Conservation (phyloP, 2,113 vertebrate species). For the Rhinolophus ferrumequinum region DNA sequence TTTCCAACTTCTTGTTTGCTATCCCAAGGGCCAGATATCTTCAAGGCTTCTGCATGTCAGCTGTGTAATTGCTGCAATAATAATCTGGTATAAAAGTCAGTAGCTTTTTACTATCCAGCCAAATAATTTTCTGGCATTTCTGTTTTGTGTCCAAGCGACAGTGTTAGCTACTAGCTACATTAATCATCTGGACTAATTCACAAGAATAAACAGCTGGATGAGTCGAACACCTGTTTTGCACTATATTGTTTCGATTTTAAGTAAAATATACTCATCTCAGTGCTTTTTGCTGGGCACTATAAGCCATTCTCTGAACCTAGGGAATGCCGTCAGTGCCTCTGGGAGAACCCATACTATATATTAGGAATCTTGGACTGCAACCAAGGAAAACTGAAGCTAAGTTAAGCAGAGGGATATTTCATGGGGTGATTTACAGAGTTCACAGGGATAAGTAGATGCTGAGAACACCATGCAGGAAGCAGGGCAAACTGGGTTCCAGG, state of each 20-base stretch:
- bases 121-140: constrained; percentile 53
- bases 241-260: constrained; percentile 51
- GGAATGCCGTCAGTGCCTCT: neutral
- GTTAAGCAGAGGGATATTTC: neutral
- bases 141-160: constrained; percentile 56
- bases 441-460: neutral
- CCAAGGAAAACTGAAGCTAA: neutral
- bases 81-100: constrained; percentile 55
- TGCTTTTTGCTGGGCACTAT: neutral
- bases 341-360: neutral
- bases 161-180: constrained; percentile 60
- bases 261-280: constrained; percentile 39
- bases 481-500: neutral
- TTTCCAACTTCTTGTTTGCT: constrained; percentile 55
- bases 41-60: constrained; percentile 62
- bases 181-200: constrained; percentile 65
- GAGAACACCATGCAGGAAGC: neutral
- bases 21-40: constrained; percentile 39
- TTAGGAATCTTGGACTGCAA: neutral
- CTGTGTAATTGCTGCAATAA: constrained; percentile 62
- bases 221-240: constrained; percentile 15
- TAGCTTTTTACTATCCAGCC: constrained; percentile 44
- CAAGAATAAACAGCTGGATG: constrained; percentile 50
- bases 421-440: neutral
- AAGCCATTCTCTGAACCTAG: neutral